Conservation (phyloP, 53 echinoderm and acorn worm genomes). For the Luidia sarsii region DNA sequence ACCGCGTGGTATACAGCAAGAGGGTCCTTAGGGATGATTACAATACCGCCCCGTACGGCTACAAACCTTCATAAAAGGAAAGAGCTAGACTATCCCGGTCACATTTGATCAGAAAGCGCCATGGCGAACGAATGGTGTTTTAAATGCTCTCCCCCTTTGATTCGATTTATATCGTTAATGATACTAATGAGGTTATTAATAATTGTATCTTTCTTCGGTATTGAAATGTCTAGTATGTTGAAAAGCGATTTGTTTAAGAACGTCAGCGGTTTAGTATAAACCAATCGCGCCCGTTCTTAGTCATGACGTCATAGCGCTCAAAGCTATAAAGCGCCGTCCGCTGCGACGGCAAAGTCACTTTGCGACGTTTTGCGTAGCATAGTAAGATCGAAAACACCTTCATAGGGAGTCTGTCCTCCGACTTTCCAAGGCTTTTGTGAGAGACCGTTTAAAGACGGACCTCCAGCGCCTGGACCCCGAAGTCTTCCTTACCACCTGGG, state of each 20-base stretch:
- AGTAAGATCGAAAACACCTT: too few species aligned
- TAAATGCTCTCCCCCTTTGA: not conserved
- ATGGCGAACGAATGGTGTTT: not conserved
- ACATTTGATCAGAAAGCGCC: not conserved
- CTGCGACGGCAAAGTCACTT: too few species aligned
- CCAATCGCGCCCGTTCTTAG: not conserved
- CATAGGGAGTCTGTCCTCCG: too few species aligned
- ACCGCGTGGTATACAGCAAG: slow-evolving; percentile 72
- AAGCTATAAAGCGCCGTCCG: not conserved
- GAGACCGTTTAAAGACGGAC: too few species aligned
- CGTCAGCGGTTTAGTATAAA: not conserved
- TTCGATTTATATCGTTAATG: not conserved
- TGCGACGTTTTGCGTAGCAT: slow-evolving; percentile 44
- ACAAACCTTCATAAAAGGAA: not conserved
- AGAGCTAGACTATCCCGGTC: not conserved
- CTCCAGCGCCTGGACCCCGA: too few species aligned
- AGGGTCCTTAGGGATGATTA: slow-evolving; percentile 44
- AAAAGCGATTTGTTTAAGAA: not conserved
- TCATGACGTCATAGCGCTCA: not conserved
- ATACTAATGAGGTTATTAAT: not conserved
- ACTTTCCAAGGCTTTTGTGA: too few species aligned
- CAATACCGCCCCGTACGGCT: slow-evolving; percentile 63
- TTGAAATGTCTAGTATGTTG: not conserved
- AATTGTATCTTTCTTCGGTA: not conserved
- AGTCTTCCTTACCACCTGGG: too few species aligned